These are phyloP conservation scores for Apis florea DNA, from an alignment of 1,140 invertebrate genomes.

Conservation along the genomic window DNA sequence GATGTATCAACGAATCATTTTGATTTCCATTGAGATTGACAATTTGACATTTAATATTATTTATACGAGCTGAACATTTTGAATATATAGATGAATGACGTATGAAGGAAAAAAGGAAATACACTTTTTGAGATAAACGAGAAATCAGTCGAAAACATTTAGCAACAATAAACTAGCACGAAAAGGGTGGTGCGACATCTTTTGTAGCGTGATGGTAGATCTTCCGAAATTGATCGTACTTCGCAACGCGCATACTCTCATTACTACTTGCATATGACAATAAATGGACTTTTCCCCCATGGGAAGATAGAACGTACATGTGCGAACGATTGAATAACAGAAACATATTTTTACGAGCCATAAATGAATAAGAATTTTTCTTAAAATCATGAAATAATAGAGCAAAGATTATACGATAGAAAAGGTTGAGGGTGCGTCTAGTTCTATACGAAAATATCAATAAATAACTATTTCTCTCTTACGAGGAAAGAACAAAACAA, in stretches of 20 bases:
- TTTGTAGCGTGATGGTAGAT: slow-evolving; percentile 56
- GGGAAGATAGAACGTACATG: neutral
- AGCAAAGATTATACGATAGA: too few species aligned
- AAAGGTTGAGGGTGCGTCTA: slow-evolving; percentile 38
- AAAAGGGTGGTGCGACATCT: slow-evolving; percentile 58
- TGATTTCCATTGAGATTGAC: slow-evolving; percentile 5
- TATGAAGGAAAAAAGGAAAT: neutral
- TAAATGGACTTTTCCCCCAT: slow-evolving; percentile 58
- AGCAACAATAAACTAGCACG: slow-evolving; percentile 54
- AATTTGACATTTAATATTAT: slow-evolving; percentile 3
- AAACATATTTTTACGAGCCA: neutral
- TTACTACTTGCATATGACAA: slow-evolving; percentile 59
- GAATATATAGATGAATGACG: neutral
- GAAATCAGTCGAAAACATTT: slow-evolving; percentile 34
- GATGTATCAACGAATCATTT: neutral
- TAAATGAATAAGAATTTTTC: neutral
- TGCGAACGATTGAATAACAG: slow-evolving; percentile 8
- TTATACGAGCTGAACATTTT: neutral
- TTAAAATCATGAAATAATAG: neutral
- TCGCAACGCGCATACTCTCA: slow-evolving; percentile 65
- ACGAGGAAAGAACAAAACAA: neutral
- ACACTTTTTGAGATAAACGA: neutral
- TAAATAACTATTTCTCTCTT: neutral
- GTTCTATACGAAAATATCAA: slow-evolving; percentile 9
- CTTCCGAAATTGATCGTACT: slow-evolving; percentile 65